Evolutionary conservation across 1,140 invertebrate genomes (phyloP), one percentile per base, ranked within the genome.

Genomic region (Drosophila kanapiae): DNA sequence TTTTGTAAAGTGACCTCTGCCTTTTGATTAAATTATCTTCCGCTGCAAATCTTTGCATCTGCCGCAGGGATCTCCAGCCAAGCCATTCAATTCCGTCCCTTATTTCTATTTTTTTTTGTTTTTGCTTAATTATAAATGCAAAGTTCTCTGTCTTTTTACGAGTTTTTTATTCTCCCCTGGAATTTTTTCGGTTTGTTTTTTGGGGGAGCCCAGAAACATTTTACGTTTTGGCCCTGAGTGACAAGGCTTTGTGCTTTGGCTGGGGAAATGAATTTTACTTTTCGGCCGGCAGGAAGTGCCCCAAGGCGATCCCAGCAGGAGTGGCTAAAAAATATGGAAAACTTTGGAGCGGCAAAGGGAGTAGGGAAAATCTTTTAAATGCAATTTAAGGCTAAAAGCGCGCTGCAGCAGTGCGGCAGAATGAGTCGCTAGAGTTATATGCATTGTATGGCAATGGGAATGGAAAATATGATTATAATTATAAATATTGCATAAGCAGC

Each of bases 111-210:
- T 33, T 10, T 31, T 23, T 54, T 35, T 14, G 62, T 51, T 54
- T 67, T 60, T 71, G 82, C 81, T 88, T 88, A 88, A 88, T 88
- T 88, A 90, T 90, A 79, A 90, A 88, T 88, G 80, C 85, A 90
- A 78, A 88, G 62, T 72, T 72, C 67, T 61, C 61, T 64, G 62
- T 69, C 51, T 57, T 67, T 69, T 79, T 63, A 63, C 59, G 16
- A 59, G 31, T 42, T 63, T 65, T 48, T 49, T 56, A n/a, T n/a
- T 59, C 11, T 38, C 33, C 54, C 14, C 11, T 42, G 33, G 16
- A 38, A 38, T 37, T 65, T 57, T 58, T 81, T 80, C 70, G 70
- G 70, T 76, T 65, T 75, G 72, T 82, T 86, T 76, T 76, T 47
- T n/a, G n/a, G 72, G 61, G 72, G 45, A 29, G 29, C 49, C 23